Percentiles rank a stretch among this genome's conserved stretches.
Conservation (phyloP, 2,797 vertebrate species). For the Erethizon dorsatum region DNA sequence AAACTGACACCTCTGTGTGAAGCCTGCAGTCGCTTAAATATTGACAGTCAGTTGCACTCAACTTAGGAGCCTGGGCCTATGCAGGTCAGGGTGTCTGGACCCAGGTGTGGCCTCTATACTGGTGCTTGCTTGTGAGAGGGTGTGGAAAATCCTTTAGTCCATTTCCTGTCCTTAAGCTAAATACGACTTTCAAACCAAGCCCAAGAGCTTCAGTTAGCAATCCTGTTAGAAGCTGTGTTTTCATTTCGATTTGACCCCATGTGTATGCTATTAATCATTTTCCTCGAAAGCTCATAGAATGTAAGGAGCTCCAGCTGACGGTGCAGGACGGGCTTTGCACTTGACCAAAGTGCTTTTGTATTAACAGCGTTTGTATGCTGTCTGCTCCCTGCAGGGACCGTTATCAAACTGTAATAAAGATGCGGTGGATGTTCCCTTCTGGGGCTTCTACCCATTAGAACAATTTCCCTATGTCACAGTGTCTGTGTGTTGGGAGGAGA, state of each 20-base stretch:
- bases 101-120: no score
- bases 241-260: rapidly evolving
- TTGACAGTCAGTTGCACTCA: not conserved
- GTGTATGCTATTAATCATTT: not conserved
- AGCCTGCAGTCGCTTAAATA: not conserved
- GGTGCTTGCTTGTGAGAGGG: rapidly evolving
- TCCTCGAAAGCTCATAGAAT: not conserved
- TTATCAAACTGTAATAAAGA: not conserved
- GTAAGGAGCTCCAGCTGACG: not conserved
- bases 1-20: not conserved
- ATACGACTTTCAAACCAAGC: not conserved
- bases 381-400: not conserved
- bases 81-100: not conserved
- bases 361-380: rapidly evolving
- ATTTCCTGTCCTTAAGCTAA: not conserved
- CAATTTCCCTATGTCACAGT: rapidly evolving
- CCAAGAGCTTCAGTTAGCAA: not conserved
- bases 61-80: not conserved
- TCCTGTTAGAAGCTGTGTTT: not conserved
- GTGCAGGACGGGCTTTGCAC: not conserved
- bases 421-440: not conserved
- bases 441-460: no score
- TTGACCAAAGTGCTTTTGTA: not conserved
- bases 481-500: not conserved
- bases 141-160: not conserved